Conservation (phyloP, 2,888 invertebrate species). For the Steinernema hermaphroditum region DNA sequence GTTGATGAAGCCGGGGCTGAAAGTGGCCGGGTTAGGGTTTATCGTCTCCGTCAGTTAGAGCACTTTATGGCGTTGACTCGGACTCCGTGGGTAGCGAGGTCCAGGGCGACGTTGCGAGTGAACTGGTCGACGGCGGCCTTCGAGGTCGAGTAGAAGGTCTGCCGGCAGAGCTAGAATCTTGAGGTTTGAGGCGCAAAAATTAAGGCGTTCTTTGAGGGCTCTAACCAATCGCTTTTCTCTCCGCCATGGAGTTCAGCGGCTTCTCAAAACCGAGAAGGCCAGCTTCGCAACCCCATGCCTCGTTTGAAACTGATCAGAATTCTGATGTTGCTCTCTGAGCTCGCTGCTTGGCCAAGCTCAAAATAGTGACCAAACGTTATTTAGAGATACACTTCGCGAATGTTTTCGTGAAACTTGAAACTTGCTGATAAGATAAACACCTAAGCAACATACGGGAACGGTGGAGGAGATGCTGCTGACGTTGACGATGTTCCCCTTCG, state of each 20-base stretch:
- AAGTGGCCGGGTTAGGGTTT: constrained; percentile 34
- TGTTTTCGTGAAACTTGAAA: too few relatives aligned
- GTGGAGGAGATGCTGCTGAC: constrained; percentile 88
- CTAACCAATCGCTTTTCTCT: too few relatives aligned
- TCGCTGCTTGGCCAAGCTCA: too few relatives aligned
- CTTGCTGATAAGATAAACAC: too few relatives aligned
- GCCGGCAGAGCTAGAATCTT: constrained; percentile 75
- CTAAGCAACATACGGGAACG: constrained; percentile 71
- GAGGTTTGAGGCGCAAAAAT: background rate
- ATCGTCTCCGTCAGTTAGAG: background rate
- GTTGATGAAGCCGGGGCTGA: constrained; percentile 81
- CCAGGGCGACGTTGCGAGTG: constrained; percentile 86
- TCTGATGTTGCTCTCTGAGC: too few relatives aligned
- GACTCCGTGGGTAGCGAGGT: constrained; percentile 71
- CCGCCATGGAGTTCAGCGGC: too few relatives aligned
- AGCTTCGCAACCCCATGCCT: too few relatives aligned
- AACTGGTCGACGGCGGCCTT: constrained; percentile 92
- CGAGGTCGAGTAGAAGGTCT: constrained; percentile 83
- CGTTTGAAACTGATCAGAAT: too few relatives aligned
- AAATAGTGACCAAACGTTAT: too few relatives aligned
- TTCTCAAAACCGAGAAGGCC: too few relatives aligned
- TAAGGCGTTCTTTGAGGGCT: too few relatives aligned
- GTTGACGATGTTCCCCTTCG: constrained; percentile 86
- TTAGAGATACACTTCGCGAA: too few relatives aligned
- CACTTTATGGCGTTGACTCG: constrained; percentile 84